phyloP scores from a whole-genome alignment of 2,113 vertebrate species.

The Epinephelus moara region DNA sequence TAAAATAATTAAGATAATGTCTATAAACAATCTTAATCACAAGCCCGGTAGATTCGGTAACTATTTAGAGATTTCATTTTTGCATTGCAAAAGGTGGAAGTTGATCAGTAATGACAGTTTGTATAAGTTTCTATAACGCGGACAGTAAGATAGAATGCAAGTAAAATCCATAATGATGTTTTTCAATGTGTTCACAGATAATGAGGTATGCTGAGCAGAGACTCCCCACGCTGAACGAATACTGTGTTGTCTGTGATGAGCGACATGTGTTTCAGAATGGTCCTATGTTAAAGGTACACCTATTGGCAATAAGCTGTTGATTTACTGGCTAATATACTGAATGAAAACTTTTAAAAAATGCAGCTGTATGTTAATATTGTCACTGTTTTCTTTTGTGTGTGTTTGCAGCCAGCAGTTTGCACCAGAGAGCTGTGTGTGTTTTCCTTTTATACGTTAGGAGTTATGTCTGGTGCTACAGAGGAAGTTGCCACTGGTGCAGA shows the following conservation, averaged over 20 bases:
- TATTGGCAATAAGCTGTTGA: no score
- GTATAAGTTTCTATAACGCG: no score
- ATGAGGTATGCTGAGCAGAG: conserved; percentile 97
- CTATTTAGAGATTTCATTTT: no score
- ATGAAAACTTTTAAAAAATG: not conserved
- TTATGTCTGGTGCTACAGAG: conserved; percentile 95
- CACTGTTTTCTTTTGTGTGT: conserved; percentile 19
- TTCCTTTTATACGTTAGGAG: conserved; percentile 94
- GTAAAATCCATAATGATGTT: not conserved
- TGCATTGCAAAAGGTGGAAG: no score
- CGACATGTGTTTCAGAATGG: conserved; percentile 98
- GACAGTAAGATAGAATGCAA: not conserved
- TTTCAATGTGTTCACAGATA: conserved; percentile 83
- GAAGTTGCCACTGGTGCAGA: conserved; percentile 96
- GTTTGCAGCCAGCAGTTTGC: conserved; percentile 92
- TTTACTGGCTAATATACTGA: not conserved
- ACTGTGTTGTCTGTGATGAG: conserved; percentile 97
- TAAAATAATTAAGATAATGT: no score
- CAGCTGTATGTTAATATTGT: not conserved
- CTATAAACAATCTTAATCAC: no score
- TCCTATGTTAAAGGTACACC: conserved; percentile 94
- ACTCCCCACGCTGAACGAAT: conserved; percentile 94
- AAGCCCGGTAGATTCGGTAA: no score
- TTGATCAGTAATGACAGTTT: no score
- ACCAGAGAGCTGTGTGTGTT: conserved; percentile 96